These are phyloP conservation scores for Apteryx mantelli DNA, from an alignment of 2,113 vertebrate genomes.

Conservation along the genomic window DNA sequence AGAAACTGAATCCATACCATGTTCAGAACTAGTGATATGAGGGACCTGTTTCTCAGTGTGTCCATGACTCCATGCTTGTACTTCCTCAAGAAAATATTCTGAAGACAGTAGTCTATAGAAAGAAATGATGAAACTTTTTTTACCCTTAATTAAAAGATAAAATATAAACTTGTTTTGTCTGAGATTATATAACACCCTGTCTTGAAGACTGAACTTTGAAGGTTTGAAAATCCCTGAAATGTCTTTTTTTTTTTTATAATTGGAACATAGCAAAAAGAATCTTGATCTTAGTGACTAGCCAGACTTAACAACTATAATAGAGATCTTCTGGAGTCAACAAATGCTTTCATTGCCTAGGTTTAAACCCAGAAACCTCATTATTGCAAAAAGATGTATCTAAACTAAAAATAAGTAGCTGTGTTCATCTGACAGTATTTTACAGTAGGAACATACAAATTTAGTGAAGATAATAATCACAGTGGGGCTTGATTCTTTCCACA, in stretches of 20 bases:
- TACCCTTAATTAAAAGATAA: not conserved
- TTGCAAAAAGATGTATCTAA: not conserved
- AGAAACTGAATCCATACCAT: not conserved
- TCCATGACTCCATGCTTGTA: not conserved
- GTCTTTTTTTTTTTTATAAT: not conserved
- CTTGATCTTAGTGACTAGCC: not conserved
- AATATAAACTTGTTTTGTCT: not conserved
- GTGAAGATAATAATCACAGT: not conserved
- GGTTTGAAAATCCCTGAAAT: not conserved
- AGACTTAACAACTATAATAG: not conserved
- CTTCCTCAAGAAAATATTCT: not conserved
- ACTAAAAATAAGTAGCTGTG: not conserved
- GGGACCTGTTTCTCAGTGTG: not conserved
- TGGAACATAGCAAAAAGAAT: not conserved
- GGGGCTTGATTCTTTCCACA: not conserved
- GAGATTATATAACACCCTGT: not conserved
- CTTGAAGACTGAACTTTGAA: not conserved
- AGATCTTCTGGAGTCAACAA: not conserved
- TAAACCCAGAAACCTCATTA: not conserved
- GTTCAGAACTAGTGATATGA: not conserved
- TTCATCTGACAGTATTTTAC: not conserved
- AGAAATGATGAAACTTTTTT: not conserved
- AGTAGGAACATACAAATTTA: not conserved
- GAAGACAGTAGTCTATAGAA: not conserved
- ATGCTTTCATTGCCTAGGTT: not conserved